Percentiles rank a stretch among this genome's conserved stretches.
phyloP scores from a whole-genome alignment of 2,888 invertebrate species.

The Microctonus hyperodae region DNA sequence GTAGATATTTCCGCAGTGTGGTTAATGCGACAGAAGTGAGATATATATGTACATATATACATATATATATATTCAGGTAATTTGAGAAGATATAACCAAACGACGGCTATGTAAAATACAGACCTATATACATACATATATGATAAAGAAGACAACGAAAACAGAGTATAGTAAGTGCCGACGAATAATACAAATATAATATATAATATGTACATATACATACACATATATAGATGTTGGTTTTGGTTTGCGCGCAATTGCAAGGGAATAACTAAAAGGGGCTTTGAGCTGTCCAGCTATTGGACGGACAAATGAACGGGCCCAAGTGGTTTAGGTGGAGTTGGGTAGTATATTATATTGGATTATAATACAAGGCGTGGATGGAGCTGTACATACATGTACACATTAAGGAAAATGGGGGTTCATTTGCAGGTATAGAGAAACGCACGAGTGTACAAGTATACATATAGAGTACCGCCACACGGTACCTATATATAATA shows the following conservation, averaged over 20 bases:
- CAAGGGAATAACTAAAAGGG: constrained; percentile 15
- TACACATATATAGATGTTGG: constrained; percentile 27
- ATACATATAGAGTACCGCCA: constrained; percentile 23
- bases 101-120: constrained; percentile 3
- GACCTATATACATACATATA: not conserved
- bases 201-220: not conserved
- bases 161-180: not conserved
- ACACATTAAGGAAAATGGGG: constrained; percentile 18
- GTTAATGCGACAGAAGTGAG: constrained; percentile 5
- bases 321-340: constrained; percentile 46
- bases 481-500: no score
- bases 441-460: constrained; percentile 25
- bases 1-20: constrained; percentile 12
- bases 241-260: constrained; percentile 39
- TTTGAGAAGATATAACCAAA: constrained; percentile 30
- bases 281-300: constrained; percentile 59
- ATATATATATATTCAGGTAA: constrained; percentile 32
- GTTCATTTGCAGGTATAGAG: constrained; percentile 21
- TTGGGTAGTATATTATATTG: constrained; percentile 37
- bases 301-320: constrained; percentile 58
- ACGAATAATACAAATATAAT: no score
- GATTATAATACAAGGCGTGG: constrained; percentile 41
- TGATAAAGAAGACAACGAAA: constrained; percentile 13
- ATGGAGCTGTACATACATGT: constrained; percentile 28
- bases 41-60: no score